Evolutionary conservation across 2,113 vertebrate species (phyloP).

Genomic region (Hoplias malabaricus): DNA sequence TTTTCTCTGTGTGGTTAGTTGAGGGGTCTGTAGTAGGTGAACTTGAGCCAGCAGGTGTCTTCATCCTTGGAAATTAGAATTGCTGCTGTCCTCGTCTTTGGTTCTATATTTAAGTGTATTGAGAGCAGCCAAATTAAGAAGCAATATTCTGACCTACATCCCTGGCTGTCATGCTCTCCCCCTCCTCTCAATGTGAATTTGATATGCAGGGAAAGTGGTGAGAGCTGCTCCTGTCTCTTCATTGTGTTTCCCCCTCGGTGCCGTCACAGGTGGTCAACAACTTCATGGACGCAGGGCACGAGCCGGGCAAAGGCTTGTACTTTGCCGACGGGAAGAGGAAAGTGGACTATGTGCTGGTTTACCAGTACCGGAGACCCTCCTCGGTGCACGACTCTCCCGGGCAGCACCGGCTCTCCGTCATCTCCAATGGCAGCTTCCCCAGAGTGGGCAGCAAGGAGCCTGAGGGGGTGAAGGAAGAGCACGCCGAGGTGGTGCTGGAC

Average conservation of each 20-base stretch:
- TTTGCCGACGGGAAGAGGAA: constrained; percentile 88
- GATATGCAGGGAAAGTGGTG: constrained; percentile 33
- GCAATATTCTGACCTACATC: constrained; percentile 57
- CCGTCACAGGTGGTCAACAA: constrained; percentile 77
- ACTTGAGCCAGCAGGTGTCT: not conserved
- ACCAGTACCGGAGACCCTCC: constrained; percentile 79
- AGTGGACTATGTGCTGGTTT: constrained; percentile 91
- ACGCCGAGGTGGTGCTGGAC: constrained; percentile 56
- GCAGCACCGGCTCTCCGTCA: constrained; percentile 65
- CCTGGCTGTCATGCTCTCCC: constrained; percentile 35
- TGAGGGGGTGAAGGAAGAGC: constrained; percentile 40
- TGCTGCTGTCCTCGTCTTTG: constrained; percentile 5
- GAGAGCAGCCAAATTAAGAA: constrained; percentile 59
- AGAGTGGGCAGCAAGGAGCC: constrained; percentile 44
- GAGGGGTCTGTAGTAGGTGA: not conserved
- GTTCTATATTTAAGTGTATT: constrained; percentile 43
- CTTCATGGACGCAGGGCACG: constrained; percentile 64
- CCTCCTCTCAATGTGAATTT: constrained; percentile 47
- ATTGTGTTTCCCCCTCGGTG: constrained; percentile 33
- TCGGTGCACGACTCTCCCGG: constrained; percentile 2
- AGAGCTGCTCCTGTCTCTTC: constrained; percentile 16
- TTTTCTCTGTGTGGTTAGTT: not conserved
- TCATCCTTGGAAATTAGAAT: constrained; percentile 10
- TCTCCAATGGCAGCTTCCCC: constrained; percentile 83
- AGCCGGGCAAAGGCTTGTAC: constrained; percentile 70